phyloP scores from a whole-genome alignment of 1,140 invertebrate genomes.

The Galleria mellonella region DNA sequence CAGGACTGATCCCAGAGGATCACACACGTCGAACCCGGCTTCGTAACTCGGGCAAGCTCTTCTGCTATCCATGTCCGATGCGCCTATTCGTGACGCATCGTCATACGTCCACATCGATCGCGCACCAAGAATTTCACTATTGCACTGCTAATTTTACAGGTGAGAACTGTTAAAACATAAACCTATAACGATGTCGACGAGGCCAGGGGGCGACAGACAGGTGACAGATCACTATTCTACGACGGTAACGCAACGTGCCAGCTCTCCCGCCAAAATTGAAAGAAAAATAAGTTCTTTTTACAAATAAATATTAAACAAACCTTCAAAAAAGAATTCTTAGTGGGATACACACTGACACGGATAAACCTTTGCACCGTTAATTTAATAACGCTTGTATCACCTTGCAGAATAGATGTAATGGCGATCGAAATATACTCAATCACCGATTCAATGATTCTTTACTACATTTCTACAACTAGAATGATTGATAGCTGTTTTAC shows the following conservation, averaged over 20 bases:
- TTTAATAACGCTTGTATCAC: constrained; percentile 1
- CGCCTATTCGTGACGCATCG: constrained; percentile 49
- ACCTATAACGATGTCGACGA: constrained; percentile 36
- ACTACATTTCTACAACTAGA: too few species aligned
- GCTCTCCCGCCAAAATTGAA: constrained; percentile 66
- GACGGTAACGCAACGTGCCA: constrained; percentile 48
- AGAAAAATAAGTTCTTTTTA: constrained; percentile 50
- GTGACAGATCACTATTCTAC: constrained; percentile 61
- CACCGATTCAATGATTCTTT: too few species aligned
- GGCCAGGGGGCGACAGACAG: constrained; percentile 60
- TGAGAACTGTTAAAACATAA: constrained; percentile 37
- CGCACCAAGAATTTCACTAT: constrained; percentile 46
- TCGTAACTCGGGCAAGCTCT: constrained; percentile 60
- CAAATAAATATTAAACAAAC: constrained; percentile 22
- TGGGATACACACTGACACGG: constrained; percentile 12
- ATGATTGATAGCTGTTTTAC: too few species aligned
- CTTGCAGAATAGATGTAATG: constrained; percentile 22
- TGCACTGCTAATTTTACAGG: constrained; percentile 58
- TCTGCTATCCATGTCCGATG: constrained; percentile 64
- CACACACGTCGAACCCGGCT: constrained; percentile 60
- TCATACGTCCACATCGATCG: constrained; percentile 57
- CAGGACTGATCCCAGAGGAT: constrained; percentile 54
- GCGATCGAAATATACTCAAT: constrained; percentile 20
- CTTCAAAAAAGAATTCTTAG: constrained; percentile 14
- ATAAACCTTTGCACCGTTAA: constrained; percentile 13